phyloP scores from a whole-genome alignment of 2,113 vertebrate genomes.

The Saccopteryx leptura region DNA sequence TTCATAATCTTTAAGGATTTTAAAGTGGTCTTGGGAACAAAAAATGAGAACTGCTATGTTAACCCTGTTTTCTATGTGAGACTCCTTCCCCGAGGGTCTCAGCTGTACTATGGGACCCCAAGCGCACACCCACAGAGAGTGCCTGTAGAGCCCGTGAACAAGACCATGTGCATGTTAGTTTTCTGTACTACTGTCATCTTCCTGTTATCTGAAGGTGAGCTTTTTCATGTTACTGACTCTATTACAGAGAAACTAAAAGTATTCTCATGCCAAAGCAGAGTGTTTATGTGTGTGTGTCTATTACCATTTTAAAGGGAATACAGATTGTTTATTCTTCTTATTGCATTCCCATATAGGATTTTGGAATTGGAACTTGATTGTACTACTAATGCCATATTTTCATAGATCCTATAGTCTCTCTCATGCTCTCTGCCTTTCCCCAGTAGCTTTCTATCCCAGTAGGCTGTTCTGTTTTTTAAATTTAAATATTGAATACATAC shows the following conservation, averaged over 20 bases:
- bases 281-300: background rate
- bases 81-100: background rate
- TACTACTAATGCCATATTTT: background rate
- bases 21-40: background rate
- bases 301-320: background rate
- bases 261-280: background rate
- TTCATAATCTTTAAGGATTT: constrained; percentile 23
- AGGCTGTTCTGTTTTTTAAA: background rate
- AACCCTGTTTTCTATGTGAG: background rate
- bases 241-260: background rate
- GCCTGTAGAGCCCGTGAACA: background rate
- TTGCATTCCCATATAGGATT: background rate
- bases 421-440: background rate
- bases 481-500: background rate
- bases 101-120: too few relatives aligned
- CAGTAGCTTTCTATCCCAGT: background rate
- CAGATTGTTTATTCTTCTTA: background rate
- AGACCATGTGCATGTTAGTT: background rate
- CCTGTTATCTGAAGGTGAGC: background rate
- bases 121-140: too few relatives aligned
- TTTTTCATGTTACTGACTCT: background rate
- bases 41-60: background rate
- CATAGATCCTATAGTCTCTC: background rate
- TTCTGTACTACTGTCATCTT: background rate
- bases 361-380: background rate